phyloP scores from a whole-genome alignment of 1,140 invertebrate species.

The Zaprionus camerounensis region DNA sequence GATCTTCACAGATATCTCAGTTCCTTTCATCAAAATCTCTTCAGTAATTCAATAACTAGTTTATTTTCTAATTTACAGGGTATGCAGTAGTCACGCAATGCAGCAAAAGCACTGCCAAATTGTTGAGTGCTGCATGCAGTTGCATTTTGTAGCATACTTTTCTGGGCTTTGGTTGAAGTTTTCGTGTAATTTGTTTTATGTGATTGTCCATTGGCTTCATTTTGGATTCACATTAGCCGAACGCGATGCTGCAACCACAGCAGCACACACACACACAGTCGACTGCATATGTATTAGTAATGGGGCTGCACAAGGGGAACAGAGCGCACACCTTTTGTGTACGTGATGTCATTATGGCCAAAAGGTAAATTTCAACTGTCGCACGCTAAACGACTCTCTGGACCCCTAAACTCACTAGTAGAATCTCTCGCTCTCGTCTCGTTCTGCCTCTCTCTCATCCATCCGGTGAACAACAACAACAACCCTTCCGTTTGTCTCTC shows the following conservation, averaged over 20 bases:
- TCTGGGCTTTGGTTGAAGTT: slow-evolving; percentile 74
- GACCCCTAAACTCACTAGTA: slow-evolving; percentile 15
- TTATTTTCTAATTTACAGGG: neutral
- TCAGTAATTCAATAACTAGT: neutral
- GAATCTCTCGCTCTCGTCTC: slow-evolving; percentile 13
- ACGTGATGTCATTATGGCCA: slow-evolving; percentile 81
- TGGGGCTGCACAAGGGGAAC: slow-evolving; percentile 41
- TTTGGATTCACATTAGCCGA: slow-evolving; percentile 75
- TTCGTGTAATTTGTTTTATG: slow-evolving; percentile 80
- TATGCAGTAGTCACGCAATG: neutral
- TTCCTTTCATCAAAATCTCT: neutral
- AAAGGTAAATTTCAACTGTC: slow-evolving; percentile 81
- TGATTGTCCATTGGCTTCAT: slow-evolving; percentile 79
- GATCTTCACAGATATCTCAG: neutral
- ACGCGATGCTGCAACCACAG: slow-evolving; percentile 65
- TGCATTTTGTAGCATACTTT: slow-evolving; percentile 75
- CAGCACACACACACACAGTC: slow-evolving; percentile 49
- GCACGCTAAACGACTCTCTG: slow-evolving; percentile 78
- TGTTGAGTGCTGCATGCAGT: slow-evolving; percentile 47
- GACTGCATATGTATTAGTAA: slow-evolving; percentile 68
- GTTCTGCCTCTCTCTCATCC: neutral
- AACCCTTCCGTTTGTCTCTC: slow-evolving; percentile 11
- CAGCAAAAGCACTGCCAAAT: neutral
- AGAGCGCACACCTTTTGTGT: slow-evolving; percentile 77
- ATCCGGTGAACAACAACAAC: slow-evolving; percentile 4